phyloP scores from a whole-genome alignment of 2,113 vertebrate genomes.

The Mobula hypostoma region DNA sequence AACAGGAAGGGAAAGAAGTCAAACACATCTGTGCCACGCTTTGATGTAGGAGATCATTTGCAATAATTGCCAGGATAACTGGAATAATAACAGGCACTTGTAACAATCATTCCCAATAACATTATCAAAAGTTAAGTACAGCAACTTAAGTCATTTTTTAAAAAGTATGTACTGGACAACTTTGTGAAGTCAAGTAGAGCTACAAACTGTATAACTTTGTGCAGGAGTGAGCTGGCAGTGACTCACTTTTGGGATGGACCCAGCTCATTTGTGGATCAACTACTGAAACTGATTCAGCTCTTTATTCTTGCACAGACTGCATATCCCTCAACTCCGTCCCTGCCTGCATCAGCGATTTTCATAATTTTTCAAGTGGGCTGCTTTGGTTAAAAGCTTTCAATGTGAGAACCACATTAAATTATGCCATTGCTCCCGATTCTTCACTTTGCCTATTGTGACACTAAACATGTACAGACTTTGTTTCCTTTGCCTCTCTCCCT shows the following conservation, averaged over 20 bases:
- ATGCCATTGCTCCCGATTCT: no score
- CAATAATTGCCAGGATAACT: not conserved
- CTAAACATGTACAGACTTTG: no score
- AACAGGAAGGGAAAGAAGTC: conserved; percentile 1
- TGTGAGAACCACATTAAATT: no score
- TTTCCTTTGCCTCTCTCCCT: no score
- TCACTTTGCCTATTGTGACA: no score
- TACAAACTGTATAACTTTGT: not conserved
- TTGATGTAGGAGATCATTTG: not conserved
- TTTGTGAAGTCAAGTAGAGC: not conserved
- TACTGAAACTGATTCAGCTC: no score
- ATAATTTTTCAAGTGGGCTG: no score
- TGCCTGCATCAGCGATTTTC: no score
- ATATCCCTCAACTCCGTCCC: no score
- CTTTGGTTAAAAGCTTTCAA: no score
- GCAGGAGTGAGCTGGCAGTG: no score
- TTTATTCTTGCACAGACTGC: no score
- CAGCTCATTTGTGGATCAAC: not conserved
- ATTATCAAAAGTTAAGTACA: not conserved
- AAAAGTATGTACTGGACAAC: not conserved
- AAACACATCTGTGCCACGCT: not conserved
- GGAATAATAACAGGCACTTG: not conserved
- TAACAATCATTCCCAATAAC: not conserved
- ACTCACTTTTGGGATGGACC: not conserved
- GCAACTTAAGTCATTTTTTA: not conserved